A percentile compares a stretch with the other conserved stretches of the same genome.
phyloP scores from a whole-genome alignment of 2,797 vertebrate genomes.

The Muscicapa striata region DNA sequence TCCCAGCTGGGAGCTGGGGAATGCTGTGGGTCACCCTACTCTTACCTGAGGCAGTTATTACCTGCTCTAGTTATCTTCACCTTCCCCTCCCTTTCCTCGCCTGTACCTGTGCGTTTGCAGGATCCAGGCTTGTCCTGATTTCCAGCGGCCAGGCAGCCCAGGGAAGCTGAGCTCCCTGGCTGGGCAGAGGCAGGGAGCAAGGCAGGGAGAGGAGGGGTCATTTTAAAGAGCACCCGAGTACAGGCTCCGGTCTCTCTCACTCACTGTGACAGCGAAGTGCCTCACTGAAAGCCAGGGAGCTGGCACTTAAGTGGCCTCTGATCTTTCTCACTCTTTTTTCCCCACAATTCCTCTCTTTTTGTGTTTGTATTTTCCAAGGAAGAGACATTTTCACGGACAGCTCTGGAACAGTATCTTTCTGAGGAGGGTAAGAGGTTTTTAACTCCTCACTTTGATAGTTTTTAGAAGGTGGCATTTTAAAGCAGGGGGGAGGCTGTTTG shows the following conservation, averaged over 20 bases:
- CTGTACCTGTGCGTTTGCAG: background rate
- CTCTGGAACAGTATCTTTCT: constrained; percentile 57
- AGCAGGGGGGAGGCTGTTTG: background rate
- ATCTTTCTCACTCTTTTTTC: constrained; percentile 2
- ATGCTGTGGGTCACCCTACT: background rate
- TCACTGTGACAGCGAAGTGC: constrained; percentile 57
- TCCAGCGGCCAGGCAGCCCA: background rate
- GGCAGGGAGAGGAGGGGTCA: constrained; percentile 64
- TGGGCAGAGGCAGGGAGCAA: constrained; percentile 28
- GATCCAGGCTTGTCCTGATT: background rate
- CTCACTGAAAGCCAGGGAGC: constrained; percentile 57
- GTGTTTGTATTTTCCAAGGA: constrained; percentile 46
- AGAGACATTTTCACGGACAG: constrained; percentile 46
- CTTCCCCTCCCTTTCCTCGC: background rate
- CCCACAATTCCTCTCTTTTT: background rate
- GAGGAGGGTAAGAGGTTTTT: constrained; percentile 74
- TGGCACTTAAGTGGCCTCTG: constrained; percentile 57
- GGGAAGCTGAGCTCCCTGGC: constrained; percentile 52
- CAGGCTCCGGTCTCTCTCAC: constrained; percentile 52
- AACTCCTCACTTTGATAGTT: background rate
- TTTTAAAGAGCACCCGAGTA: constrained; percentile 52
- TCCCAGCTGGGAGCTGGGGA: background rate
- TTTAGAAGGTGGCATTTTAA: background rate
- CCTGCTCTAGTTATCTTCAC: background rate
- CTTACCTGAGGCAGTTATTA: background rate